Evolutionary conservation across 2,888 invertebrate species (phyloP), one percentile per base, ranked within the genome.

Genomic region (Torymus texanus): DNA sequence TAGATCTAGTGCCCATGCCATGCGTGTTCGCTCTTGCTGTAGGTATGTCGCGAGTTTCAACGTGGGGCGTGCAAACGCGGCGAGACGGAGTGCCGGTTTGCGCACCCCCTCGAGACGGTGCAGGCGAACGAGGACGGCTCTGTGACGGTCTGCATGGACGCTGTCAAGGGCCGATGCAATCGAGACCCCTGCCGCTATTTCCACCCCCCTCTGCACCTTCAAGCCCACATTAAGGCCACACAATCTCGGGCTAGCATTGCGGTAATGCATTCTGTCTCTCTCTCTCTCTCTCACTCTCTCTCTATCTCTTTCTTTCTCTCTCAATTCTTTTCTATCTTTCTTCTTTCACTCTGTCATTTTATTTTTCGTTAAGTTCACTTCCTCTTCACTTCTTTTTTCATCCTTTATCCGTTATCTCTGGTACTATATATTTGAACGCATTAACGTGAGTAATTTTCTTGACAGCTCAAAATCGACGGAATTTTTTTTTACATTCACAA

Each of bases 71-170:
- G 98, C 95, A 97, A 97, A 94, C 96, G 98, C 92, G 95, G 96
- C 92, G 97, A 97, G 94, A 94, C 95, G 92, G 98, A 98, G 94
- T 98, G 98, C 95, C 97, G 97, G 94, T 98, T 96, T 95, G 98
- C 98, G 94, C 98, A 98, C 94, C 98, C 98, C 93, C 95, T 97
- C 93, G 95, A 97, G 93, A 95, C 96, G 93, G 97, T 97, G 93
- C 95, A 95, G 92, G 95, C 97, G 93, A 97, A 97, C 94, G 96
- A 96, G 93, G 98, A 98, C 95, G 97, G 97, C 95, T 96, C 97
- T 93, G 97, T 98, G 94, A 97, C 97, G 94, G 97, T 98, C 94
- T 98, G 98, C 97, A 98, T 98, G 97, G 98, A 98, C 95, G 97
- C 97, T 94, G 96, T 98, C 94, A 97, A 97, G 95, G 97, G 97